A percentile compares a stretch with the other conserved stretches of the same genome.
Conservation (phyloP, 2,888 invertebrate genomes). For the Tetragonula carbonaria region DNA sequence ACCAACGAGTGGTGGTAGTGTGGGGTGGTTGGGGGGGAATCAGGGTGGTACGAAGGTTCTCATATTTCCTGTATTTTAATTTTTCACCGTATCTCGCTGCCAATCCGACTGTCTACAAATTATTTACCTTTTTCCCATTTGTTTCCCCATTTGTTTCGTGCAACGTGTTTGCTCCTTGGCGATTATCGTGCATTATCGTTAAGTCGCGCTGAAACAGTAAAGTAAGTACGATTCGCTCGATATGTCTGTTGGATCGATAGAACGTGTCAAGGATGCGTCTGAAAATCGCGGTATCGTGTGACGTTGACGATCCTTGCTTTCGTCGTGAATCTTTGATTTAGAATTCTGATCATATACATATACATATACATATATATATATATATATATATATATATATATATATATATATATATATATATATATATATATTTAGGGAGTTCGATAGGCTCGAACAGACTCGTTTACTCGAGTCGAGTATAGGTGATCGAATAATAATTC, state of each 20-base stretch:
- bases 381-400: no score
- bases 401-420: rapidly evolving
- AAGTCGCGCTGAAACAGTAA: not conserved
- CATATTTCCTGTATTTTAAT: slow-evolving; percentile 79
- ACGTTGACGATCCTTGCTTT: not conserved
- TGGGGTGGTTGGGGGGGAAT: slow-evolving; percentile 41
- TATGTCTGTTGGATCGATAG: slow-evolving; percentile 58
- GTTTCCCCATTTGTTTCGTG: not conserved
- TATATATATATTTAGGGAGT: not conserved
- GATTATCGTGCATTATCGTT: slow-evolving; percentile 30
- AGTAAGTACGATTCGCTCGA: slow-evolving; percentile 55
- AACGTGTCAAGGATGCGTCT: slow-evolving; percentile 53
- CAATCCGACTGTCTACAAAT: slow-evolving; percentile 54
- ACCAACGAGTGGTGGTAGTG: slow-evolving; percentile 61
- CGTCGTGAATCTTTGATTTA: not conserved
- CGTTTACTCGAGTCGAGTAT: not conserved
- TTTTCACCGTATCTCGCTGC: slow-evolving; percentile 65
- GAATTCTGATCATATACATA: not conserved
- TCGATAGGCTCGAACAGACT: not conserved
- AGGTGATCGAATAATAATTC: not conserved
- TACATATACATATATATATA: no score
- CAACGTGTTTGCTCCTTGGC: not conserved
- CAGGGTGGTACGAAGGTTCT: slow-evolving; percentile 79
- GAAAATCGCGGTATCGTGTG: slow-evolving; percentile 48
- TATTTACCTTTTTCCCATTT: slow-evolving; percentile 44